Evolutionary conservation across 2,888 invertebrate genomes (phyloP).

Genomic region (Elegia similella): DNA sequence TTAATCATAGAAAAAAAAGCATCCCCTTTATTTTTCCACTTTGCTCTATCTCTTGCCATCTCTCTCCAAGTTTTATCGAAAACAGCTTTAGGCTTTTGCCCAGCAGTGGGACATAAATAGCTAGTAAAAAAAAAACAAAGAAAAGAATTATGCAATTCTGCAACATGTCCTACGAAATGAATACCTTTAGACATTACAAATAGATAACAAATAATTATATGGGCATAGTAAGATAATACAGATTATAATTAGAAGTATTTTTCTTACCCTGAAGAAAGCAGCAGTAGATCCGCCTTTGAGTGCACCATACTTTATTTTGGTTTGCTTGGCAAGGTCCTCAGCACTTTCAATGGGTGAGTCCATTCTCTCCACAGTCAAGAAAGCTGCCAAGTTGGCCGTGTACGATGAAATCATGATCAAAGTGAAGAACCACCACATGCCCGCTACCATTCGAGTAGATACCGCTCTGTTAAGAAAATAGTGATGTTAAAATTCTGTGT

Average conservation of each 20-base stretch:
- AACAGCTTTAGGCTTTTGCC: too few species aligned
- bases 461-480: slow-evolving; percentile 84
- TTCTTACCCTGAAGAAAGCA: slow-evolving; percentile 93
- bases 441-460: slow-evolving; percentile 93
- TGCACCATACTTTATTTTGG: slow-evolving; percentile 98
- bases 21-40: too few species aligned
- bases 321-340: slow-evolving; percentile 97
- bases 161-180: too few species aligned
- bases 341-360: slow-evolving; percentile 97
- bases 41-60: too few species aligned
- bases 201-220: too few species aligned
- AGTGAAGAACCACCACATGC: slow-evolving; percentile 98
- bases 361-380: slow-evolving; percentile 95
- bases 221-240: too few species aligned
- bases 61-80: too few species aligned
- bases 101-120: too few species aligned
- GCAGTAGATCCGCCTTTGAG: slow-evolving; percentile 96
- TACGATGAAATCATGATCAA: slow-evolving; percentile 98
- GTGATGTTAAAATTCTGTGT: not conserved
- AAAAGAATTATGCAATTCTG: too few species aligned
- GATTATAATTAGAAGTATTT: not conserved
- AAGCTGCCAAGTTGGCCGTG: slow-evolving; percentile 97
- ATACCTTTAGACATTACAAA: too few species aligned
- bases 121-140: too few species aligned
- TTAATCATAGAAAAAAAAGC: too few species aligned